Evolutionary conservation across 1,140 invertebrate species (phyloP), one percentile per base, ranked within the genome.

Genomic region (Bombus confusus): DNA sequence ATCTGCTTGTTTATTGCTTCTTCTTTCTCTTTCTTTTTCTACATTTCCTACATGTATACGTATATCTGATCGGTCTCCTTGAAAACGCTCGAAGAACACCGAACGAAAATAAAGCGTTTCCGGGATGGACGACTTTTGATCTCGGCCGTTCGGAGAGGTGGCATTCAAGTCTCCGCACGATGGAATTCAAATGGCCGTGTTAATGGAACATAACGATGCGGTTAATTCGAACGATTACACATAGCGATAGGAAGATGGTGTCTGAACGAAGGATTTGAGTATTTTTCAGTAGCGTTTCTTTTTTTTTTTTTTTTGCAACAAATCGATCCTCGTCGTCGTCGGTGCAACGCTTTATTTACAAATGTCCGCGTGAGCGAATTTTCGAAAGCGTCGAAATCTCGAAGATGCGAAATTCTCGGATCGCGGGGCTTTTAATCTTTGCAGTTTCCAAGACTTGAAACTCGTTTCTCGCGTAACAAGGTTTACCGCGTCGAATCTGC

Each of bases 51-150:
- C 2, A 37, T 37, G 3, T 37, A 37, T 37, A 37, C 37, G 12
- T 47, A 13, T 1, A 9, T 12, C 6, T 8, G 2, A 8, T n/a
- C 39, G 13, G 31, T 47, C 41, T 31, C 72, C 41, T 74, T 47
- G 72, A 5, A 39, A 4, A 39, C 28, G 3, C 39, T 9, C n/a
- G 10, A 28, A 31, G 28, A 74, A 74, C 25, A 6, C 13, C n/a
- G 72, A 74, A 31, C n/a, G 41, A 74, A 74, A 47, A 74, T 74
- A 74, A 47, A 73, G 18, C n/a, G 71, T 43, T 74, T 47, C 72
- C 72, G 39, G 72, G 41, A 47, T 74, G 37, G 39, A 9, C 39
- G 41, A 47, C 41, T 74, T 74, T 47, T 74, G 72, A 74, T 43
- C 72, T 47, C 66, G n/a, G 13, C n/a, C 18, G n/a, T 34, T 10